Base-by-base conservation (phyloP, 2,888 invertebrate species). In the Drosophila melanosoma region DNA sequence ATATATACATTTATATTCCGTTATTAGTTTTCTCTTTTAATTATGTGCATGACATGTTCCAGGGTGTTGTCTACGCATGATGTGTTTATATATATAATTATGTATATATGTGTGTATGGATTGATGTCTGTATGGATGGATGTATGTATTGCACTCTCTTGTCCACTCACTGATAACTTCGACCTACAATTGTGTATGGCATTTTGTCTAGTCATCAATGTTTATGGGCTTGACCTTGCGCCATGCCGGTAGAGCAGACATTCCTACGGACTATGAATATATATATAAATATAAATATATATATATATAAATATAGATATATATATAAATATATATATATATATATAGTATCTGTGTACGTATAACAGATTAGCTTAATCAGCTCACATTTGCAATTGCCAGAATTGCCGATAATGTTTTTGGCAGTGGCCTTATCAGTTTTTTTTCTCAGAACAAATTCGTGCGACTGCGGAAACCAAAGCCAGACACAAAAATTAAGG, bases 141-240 rank as follows among this genome's bases (percentile, higher is more conserved):
- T 35, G 15, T 63, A 23, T 68, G 42, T 48, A 57, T 54, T 79
- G 71, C 76, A 70, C 66, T 74, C 63, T 70, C 20, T 23, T 45
- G 75, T 66, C 67, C 70, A 45, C 15, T 20, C 79, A 75, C 76
- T 81, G 79, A 79, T 81, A 81, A 76, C 57, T 73, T 81, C 79
- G 81, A 81, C 79, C 78, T 74, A 79, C 74, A 73, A 81, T 57
- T 51, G 53, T 65, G 63, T 58, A 68, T 61, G 52, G 35, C 68
- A 59, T 87, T 89, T 76, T 87, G 89, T 69, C 82, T 71, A 89
- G 89, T 85, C 84, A 89, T 87, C 87, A 84, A 82, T 84, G 84
- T 87, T 89, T 89, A 89, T 87, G 80, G 74, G 85, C 77, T 85
- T 85, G 87, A 89, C 84, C 84, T 85, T 85, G 89, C 60, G 89